phyloP scores from a whole-genome alignment of 2,113 vertebrate genomes.

The Leptocoma aspasia region DNA sequence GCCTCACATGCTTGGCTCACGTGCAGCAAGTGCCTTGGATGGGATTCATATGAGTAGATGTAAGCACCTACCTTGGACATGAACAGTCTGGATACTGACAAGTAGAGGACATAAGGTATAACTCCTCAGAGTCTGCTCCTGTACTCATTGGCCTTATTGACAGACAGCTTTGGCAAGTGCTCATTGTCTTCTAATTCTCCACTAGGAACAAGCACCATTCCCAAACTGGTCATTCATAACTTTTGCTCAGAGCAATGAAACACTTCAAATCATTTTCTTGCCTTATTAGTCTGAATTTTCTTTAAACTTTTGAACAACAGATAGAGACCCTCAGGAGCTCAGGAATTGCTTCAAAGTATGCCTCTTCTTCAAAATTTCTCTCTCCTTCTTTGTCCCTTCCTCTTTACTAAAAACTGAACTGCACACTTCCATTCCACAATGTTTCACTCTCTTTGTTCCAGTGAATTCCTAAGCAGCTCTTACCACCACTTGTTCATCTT shows the following conservation, averaged over 20 bases:
- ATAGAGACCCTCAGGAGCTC: not conserved
- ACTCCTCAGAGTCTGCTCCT: not conserved
- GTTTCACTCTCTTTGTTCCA: fast-evolving
- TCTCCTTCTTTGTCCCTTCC: not conserved
- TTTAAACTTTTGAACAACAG: not conserved
- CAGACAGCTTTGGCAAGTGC: not conserved
- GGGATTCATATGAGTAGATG: not conserved
- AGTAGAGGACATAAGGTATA: not conserved
- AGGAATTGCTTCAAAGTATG: not conserved
- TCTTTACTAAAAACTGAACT: not conserved
- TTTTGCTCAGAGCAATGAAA: not conserved
- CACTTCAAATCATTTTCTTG: not conserved
- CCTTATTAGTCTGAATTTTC: not conserved
- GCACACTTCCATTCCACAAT: not conserved
- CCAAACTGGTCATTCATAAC: not conserved
- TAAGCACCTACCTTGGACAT: not conserved
- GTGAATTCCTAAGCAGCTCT: not conserved
- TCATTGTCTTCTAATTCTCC: not conserved
- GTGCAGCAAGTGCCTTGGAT: not conserved
- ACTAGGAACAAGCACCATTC: not conserved
- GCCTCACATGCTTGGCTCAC: not conserved
- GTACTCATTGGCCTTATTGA: not conserved
- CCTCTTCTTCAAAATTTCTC: not conserved
- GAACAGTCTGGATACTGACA: not conserved
- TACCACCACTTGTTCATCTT: not conserved